Evolutionary conservation across 2,797 vertebrate genomes (phyloP), one percentile per base, ranked within the genome.

Genomic region (Melanotaenia boesemani): DNA sequence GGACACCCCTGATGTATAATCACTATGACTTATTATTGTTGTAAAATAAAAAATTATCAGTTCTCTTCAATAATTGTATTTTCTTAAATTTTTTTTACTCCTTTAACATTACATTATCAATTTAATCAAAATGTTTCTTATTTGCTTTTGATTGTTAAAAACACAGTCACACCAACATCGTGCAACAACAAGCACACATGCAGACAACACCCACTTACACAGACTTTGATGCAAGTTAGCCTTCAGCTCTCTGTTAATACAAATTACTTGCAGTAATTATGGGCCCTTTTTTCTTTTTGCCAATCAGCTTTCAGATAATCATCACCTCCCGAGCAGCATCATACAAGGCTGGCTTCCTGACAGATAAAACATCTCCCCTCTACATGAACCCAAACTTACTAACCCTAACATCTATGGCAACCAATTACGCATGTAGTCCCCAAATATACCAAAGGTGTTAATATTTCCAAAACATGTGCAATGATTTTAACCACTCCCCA

Each of bases 231-330:
- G 57, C 12, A 4, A 61, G 57, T 59, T 41, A 16, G 70, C 61
- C 79, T 84, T 88, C 79, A 88, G 90, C 75, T 85, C 62, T 70
- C 50, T 5, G 20, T 16, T 12, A n/a, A 26, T 70, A 63, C 48
- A 77, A 57, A 48, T 74, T 41, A 48, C 36, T 69, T 58, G 60
- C 3, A 50, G 63, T 55, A 85, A 88, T 83, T 81, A 84, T 20
- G 58, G 61, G 56, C 54, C 78, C 28, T 61, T 78, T 78, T 86
- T 78, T 78, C 88, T 86, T 77, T 71, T 37, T 12, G 48, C 78
- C 80, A 88, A 82, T 88, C 85, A 86, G 73, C 55, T 85, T n/a
- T 66, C 67, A 83, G 90, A 93, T 93, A 85, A 84, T 62, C 70
- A 86, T 90, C 87, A 58, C 41, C 62, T 82, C 61, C 30, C 70